A percentile compares a stretch with the other conserved stretches of the same genome.
Conservation (phyloP, 2,113 vertebrate species). For the Hydrochoerus hydrochaeris region DNA sequence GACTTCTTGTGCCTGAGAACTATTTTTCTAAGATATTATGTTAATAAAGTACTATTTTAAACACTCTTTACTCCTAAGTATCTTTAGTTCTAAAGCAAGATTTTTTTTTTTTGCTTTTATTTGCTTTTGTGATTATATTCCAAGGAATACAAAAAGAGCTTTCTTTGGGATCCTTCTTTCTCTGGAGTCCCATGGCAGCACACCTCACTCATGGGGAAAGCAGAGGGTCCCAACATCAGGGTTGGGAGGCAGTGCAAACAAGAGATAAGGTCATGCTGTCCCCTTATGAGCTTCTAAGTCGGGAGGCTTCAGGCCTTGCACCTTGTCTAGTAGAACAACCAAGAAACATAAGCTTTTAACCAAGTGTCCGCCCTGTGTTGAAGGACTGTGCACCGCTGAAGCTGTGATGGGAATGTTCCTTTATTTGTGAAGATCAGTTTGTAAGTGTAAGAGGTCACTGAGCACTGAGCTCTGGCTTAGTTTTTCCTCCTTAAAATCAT, state of each 20-base stretch:
- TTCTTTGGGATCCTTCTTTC: conserved; percentile 72
- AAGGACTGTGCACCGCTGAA: not conserved
- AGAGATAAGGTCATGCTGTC: conserved; percentile 64
- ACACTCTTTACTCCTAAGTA: conserved; percentile 69
- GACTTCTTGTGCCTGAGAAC: conserved; percentile 74
- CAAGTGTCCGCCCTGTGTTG: not conserved
- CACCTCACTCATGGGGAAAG: conserved; percentile 61
- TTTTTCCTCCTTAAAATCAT: conserved; percentile 5
- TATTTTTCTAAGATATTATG: conserved; percentile 84
- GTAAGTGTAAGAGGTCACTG: not conserved
- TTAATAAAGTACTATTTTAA: conserved; percentile 83
- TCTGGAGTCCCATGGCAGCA: conserved; percentile 5
- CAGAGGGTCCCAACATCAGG: conserved; percentile 48
- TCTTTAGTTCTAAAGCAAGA: conserved; percentile 66
- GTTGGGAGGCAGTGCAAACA: conserved; percentile 62
- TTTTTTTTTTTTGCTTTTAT: conserved; percentile 33
- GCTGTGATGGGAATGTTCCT: not conserved
- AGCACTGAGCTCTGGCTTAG: not conserved
- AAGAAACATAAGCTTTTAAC: conserved; percentile 66
- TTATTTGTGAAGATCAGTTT: not conserved
- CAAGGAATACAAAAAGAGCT: conserved; percentile 73
- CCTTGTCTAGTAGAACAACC: conserved; percentile 51
- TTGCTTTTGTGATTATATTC: conserved; percentile 74
- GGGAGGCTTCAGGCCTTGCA: conserved; percentile 56
- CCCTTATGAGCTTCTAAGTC: conserved; percentile 67